phyloP scores from a whole-genome alignment of 1,140 invertebrate species.

The Coenobita brevimanus region DNA sequence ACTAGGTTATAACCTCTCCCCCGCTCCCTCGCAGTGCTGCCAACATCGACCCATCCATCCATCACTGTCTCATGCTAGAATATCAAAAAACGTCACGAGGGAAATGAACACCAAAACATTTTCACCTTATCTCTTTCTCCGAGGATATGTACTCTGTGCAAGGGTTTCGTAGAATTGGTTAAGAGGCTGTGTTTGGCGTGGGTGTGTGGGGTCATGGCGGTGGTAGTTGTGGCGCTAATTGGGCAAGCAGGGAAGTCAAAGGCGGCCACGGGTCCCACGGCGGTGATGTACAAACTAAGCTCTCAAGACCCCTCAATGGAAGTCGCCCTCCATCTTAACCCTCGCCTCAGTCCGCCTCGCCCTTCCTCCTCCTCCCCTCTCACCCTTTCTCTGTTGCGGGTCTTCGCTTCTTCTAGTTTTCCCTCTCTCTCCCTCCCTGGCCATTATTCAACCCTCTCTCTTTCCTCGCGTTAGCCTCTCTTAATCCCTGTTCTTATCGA shows the following conservation, averaged over 20 bases:
- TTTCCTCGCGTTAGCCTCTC: too few relatives aligned
- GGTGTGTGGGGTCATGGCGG: slow-evolving; percentile 9
- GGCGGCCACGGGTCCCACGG: slow-evolving; percentile 53
- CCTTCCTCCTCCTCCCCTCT: neutral
- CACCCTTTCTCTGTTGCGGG: neutral
- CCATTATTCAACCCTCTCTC: too few relatives aligned
- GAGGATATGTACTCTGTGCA: too few relatives aligned
- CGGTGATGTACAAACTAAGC: slow-evolving; percentile 53
- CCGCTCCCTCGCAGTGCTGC: slow-evolving; percentile 28
- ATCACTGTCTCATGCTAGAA: too few relatives aligned
- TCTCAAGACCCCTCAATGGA: slow-evolving; percentile 39
- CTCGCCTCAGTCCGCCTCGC: neutral
- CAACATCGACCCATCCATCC: neutral
- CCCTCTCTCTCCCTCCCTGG: neutral
- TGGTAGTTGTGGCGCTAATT: slow-evolving; percentile 43
- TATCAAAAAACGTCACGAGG: too few relatives aligned
- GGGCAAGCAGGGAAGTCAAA: slow-evolving; percentile 59
- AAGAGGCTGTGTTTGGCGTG: too few relatives aligned
- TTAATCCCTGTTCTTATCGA: too few relatives aligned
- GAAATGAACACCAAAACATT: too few relatives aligned
- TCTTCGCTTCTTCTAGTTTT: neutral
- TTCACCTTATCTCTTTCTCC: too few relatives aligned
- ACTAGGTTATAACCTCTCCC: slow-evolving; percentile 64
- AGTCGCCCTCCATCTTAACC: slow-evolving; percentile 39
- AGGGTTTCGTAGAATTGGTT: too few relatives aligned